Base-by-base conservation (phyloP, 30 jellyfish, hydroid and myxozoan genomes). In the Pseudorhiza aurosa region DNA sequence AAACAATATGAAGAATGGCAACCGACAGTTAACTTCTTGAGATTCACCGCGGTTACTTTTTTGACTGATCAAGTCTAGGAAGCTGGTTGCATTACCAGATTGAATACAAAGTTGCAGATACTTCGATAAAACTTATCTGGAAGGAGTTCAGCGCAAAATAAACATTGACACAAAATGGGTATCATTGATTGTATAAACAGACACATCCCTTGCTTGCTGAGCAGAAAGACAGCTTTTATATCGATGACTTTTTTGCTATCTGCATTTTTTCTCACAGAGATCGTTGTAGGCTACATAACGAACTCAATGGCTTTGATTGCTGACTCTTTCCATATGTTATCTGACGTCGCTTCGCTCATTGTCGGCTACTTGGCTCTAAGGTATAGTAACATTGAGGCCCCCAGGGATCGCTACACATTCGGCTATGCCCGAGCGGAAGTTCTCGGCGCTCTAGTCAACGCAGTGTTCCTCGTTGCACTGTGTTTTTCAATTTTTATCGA, bases 271-370 rank as follows among this genome's bases (percentile, higher is more conserved):
- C 60, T 95, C 31, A 82, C 95, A 14, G 99, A 95, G 68, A 75
- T 95, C 15, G 88, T 88, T 11, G 96, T 95, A 53, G 99, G 99
- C 19, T 89, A 95, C 36, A 57, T 88, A 4, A 95, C 99, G 39
- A 84, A 95, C 72, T 95, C 99, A 10, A 95, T 95, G 97, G 99
- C 99, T 0, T 78, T 95, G 50, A 91, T 95, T 6, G 99, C 99
- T 0, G 99, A 95, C 49, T 53, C 97, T 0, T 95, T 95, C 72
- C 99, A 95, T 82, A 95, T 95, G 99, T 60, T 95, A 43, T 88
- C 97, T 18, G 99, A 95, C 55, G 96, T 95, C 1, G 97, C 95
- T 2, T 95, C 99, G 26, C 88, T 95, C 19, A 58, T 95, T 8
- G 97, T 95, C 58, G 99, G 97, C 15, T 95, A 72, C 36, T 33